phyloP scores from a whole-genome alignment of 2,113 vertebrate species.

The Notiomystis cincta region DNA sequence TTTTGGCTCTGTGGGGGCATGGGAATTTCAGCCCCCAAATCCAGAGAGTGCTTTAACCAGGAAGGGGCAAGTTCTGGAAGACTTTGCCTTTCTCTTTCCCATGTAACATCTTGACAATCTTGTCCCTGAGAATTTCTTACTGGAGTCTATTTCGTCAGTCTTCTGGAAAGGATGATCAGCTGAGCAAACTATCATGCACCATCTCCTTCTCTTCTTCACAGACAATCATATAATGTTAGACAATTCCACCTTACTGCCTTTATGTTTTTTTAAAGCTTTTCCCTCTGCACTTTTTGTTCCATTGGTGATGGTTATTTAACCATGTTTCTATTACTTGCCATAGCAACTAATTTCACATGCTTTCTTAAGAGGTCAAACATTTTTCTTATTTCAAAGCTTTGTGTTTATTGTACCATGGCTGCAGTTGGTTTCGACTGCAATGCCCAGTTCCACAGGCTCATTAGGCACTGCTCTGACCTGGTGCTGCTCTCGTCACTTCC shows the following conservation, averaged over 20 bases:
- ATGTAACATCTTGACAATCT: background rate
- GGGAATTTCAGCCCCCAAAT: background rate
- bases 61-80: background rate
- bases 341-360: background rate
- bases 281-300: background rate
- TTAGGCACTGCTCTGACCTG: background rate
- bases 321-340: background rate
- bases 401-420: background rate
- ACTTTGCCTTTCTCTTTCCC: background rate
- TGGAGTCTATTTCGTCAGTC: background rate
- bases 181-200: background rate
- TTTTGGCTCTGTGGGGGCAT: background rate
- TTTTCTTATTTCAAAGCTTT: background rate
- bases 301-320: background rate
- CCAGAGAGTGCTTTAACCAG: background rate
- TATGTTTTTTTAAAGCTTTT: background rate
- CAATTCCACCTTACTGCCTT: background rate
- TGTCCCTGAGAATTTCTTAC: background rate
- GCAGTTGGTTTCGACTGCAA: background rate
- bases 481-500: background rate
- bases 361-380: background rate
- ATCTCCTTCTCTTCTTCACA: background rate
- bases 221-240: background rate
- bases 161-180: background rate
- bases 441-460: background rate